Conservation (phyloP, 2,797 vertebrate genomes). For the Euphonia xanthogaster region DNA sequence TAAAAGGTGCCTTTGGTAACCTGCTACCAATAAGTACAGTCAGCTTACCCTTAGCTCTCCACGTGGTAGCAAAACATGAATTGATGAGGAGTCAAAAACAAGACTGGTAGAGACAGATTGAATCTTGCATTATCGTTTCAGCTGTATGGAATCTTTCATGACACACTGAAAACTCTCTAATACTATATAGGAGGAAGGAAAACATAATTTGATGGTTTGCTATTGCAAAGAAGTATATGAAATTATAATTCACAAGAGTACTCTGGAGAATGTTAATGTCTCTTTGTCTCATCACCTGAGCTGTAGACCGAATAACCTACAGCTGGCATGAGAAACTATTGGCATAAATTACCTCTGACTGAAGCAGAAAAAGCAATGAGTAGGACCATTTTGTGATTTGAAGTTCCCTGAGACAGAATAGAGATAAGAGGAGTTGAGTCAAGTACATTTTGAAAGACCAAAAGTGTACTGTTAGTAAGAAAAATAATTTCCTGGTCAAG, state of each 20-base stretch:
- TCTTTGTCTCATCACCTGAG: not conserved
- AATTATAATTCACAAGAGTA: not conserved
- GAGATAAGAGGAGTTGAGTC: not conserved
- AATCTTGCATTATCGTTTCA: not conserved
- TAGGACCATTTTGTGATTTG: not conserved
- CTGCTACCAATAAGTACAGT: not conserved
- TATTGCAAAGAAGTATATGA: not conserved
- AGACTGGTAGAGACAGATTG: not conserved
- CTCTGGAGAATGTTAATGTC: not conserved
- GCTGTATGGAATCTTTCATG: not conserved
- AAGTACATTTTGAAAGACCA: not conserved
- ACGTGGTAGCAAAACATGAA: not conserved
- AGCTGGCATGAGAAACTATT: not conserved
- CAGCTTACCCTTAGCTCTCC: not conserved
- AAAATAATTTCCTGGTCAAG: not conserved
- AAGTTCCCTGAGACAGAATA: not conserved
- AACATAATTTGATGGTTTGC: not conserved
- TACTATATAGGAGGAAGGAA: not conserved
- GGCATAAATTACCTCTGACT: not conserved
- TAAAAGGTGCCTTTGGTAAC: not conserved
- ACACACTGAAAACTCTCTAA: not conserved
- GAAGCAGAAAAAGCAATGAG: not conserved
- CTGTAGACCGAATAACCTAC: not conserved
- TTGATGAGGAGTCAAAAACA: not conserved
- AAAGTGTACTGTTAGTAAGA: not conserved